phyloP scores from a whole-genome alignment of 2,888 invertebrate genomes.

The Drosophila falleni region DNA sequence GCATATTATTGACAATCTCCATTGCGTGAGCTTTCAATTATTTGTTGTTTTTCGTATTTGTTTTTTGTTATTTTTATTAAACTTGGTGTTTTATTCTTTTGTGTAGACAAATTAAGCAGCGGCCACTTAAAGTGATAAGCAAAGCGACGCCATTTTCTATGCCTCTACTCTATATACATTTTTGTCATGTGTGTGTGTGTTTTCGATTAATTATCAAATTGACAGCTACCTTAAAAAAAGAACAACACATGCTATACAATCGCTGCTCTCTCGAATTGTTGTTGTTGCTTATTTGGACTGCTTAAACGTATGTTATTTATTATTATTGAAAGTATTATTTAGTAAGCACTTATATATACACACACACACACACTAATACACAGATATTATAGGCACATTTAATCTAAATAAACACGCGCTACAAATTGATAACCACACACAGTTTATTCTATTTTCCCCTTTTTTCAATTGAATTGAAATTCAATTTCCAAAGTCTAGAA shows the following conservation, averaged over 20 bases:
- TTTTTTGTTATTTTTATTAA: constrained; percentile 8
- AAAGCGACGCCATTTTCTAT: constrained; percentile 67
- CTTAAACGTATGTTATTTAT: constrained; percentile 72
- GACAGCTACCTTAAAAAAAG: constrained; percentile 49
- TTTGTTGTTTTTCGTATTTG: constrained; percentile 1
- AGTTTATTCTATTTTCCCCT: background rate
- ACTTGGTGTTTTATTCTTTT: constrained; percentile 18
- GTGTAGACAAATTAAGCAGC: constrained; percentile 55
- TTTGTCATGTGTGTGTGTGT: constrained; percentile 25
- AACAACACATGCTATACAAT: constrained; percentile 11
- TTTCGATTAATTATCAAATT: constrained; percentile 71
- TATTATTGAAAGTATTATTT: constrained; percentile 52
- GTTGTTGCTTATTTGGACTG: constrained; percentile 28
- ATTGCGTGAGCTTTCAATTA: constrained; percentile 17
- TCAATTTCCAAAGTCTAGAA: background rate
- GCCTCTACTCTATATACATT: constrained; percentile 14
- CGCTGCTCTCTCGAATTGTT: background rate
- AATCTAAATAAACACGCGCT: constrained; percentile 63
- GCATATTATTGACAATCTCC: constrained; percentile 18
- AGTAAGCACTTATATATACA: background rate
- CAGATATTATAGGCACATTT: constrained; percentile 40
- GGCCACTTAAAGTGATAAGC: constrained; percentile 73
- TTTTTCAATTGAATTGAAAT: background rate
- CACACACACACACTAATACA: constrained; percentile 6
- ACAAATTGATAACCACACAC: constrained; percentile 50